These are phyloP conservation scores for Diadema setosum DNA, from an alignment of 35 echinoderm and acorn worm species.

Conservation along the genomic window DNA sequence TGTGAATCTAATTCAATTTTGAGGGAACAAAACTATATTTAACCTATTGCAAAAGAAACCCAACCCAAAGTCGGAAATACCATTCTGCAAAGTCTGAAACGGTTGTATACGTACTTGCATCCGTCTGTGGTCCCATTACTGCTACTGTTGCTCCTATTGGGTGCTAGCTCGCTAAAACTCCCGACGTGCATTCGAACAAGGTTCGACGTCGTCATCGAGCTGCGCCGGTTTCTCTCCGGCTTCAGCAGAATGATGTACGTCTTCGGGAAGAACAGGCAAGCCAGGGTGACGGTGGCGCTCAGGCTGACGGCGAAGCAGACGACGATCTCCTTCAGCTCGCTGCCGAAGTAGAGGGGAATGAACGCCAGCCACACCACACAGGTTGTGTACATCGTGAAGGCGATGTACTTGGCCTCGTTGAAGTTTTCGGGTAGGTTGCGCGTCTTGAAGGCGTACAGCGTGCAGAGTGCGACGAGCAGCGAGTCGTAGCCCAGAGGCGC, in stretches of 20 bases:
- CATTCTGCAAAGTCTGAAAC: no score
- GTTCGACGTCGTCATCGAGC: conserved; percentile 92
- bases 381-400: conserved; percentile 98
- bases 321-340: conserved; percentile 76
- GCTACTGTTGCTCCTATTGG: conserved; percentile 50
- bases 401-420: conserved; percentile 99
- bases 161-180: conserved; percentile 81
- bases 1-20: no score
- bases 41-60: no score
- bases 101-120: conserved; percentile 52
- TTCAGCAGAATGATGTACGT: conserved; percentile 93
- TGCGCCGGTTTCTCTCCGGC: conserved; percentile 91
- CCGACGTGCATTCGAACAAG: conserved; percentile 97
- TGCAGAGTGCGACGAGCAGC: conserved; percentile 89
- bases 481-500: conserved; percentile 82
- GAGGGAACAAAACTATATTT: no score
- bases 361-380: conserved; percentile 96
- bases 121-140: conserved; percentile 71
- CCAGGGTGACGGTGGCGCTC: conserved; percentile 85
- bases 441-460: conserved; percentile 96
- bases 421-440: conserved; percentile 98
- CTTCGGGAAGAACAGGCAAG: conserved; percentile 90
- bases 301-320: conserved; percentile 93
- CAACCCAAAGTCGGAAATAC: no score
- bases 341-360: conserved; percentile 77